Conservation (phyloP, 2,113 vertebrate species). For the Calidris pugnax region DNA sequence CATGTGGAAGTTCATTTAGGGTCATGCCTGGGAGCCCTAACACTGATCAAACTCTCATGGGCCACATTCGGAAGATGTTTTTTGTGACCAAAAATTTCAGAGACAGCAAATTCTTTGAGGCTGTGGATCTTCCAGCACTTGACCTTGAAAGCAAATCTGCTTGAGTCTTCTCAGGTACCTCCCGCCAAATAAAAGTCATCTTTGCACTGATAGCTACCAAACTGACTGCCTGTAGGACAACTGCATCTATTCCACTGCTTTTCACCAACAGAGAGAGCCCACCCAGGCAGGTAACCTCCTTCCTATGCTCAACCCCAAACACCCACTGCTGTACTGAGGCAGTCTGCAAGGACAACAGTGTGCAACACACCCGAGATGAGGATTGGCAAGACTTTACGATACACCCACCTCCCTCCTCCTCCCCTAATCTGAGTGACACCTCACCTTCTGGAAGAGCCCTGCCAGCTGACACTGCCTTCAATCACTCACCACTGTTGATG, state of each 20-base stretch:
- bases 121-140: neutral
- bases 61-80: neutral
- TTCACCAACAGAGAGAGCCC: neutral
- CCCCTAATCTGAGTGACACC: neutral
- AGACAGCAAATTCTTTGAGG: neutral
- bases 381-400: neutral
- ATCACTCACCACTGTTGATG: neutral
- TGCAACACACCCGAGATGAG: neutral
- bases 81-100: neutral
- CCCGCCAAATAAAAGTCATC: neutral
- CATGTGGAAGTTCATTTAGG: neutral
- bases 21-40: neutral
- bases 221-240: neutral
- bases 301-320: neutral
- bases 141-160: neutral
- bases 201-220: neutral
- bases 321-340: neutral
- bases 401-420: neutral
- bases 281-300: neutral
- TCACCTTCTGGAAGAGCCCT: neutral
- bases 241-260: neutral
- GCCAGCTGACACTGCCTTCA: accelerated
- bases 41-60: neutral
- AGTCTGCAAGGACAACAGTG: accelerated
- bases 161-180: neutral